Evolutionary conservation across 2,113 vertebrate genomes (phyloP), one percentile per base, ranked within the genome.

Genomic region (Vulpes vulpes): DNA sequence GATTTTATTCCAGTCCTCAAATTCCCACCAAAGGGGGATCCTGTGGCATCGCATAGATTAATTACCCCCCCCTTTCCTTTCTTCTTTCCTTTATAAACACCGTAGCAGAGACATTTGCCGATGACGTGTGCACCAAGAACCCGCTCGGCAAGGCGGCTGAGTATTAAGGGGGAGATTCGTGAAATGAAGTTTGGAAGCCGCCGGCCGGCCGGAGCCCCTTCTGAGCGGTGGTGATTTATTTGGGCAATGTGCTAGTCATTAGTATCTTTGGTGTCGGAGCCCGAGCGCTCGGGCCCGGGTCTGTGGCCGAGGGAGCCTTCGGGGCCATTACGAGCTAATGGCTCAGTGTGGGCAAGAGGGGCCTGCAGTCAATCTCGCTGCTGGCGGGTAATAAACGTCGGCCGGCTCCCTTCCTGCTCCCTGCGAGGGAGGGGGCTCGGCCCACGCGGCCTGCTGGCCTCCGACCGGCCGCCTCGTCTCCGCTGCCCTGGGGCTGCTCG

Each of bases 211-310:
- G 38, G 25, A 65, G 87, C 69, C 95, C 94, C 88, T 82, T 93
- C 95, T 84, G 95, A 95, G 85, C 35, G 16, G 6, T 38, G 62
- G 59, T 95, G 95, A 95, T 97, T 98, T 95, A 98, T 97, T 97
- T 95, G 55, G 1, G 91, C 88, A 83, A 32, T 53, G 62, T 94
- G 95, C 95, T 81, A 89, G 81, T 90, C 90, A 96, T 98, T 97
- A 95, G 93, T 91, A 76, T 57, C 80, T 88, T 71, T 94, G 93
- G 79, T 96, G 84, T 89, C 16, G 91, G 76, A 64, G 95, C 91
- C 89, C 12, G 76, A 62, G 89, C 35, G 14, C 79, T 83, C 27
- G 32, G 89, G 95, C 98, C 84, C 20, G 71, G 83, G 81, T 62
- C 96, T 96, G 85, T 81, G 87, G 93, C 94, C 65, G 51, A 73